Evolutionary conservation across 2,888 invertebrate genomes (phyloP).

Genomic region (Empis livida): DNA sequence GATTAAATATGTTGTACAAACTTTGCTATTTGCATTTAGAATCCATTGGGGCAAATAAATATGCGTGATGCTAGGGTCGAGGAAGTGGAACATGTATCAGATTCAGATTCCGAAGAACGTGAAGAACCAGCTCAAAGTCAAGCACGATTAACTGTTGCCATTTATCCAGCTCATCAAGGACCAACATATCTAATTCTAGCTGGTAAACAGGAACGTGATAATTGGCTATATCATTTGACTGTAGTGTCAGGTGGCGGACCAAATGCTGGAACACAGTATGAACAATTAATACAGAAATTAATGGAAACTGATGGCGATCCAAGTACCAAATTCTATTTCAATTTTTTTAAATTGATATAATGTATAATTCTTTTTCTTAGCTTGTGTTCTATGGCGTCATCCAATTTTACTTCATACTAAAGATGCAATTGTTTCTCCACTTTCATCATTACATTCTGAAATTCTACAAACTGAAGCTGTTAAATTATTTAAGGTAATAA

Average conservation of each 20-base stretch:
- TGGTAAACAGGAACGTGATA: constrained; percentile 87
- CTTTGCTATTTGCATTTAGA: constrained; percentile 40
- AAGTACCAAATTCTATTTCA: constrained; percentile 41
- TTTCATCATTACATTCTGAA: constrained; percentile 83
- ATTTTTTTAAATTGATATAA: background rate
- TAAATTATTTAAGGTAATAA: constrained; percentile 81
- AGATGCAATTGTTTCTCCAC: constrained; percentile 76
- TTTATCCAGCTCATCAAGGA: constrained; percentile 86
- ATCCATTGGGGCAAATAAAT: constrained; percentile 88
- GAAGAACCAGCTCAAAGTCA: constrained; percentile 58
- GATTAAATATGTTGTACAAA: background rate
- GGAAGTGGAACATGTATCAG: constrained; percentile 87
- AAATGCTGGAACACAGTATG: constrained; percentile 88
- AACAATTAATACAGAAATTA: constrained; percentile 86
- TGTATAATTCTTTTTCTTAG: constrained; percentile 28
- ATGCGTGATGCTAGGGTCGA: constrained; percentile 91
- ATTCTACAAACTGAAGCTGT: constrained; percentile 80
- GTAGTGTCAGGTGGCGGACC: constrained; percentile 88
- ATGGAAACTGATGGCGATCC: constrained; percentile 95
- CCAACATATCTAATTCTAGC: constrained; percentile 89
- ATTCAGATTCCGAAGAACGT: constrained; percentile 80
- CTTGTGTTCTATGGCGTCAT: constrained; percentile 88
- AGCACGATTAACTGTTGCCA: constrained; percentile 74
- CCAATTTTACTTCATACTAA: constrained; percentile 81
- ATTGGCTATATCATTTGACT: constrained; percentile 72